Evolutionary conservation across 2,888 invertebrate genomes (phyloP), one percentile per base, ranked within the genome.

Genomic region (Hybos culiciformis): DNA sequence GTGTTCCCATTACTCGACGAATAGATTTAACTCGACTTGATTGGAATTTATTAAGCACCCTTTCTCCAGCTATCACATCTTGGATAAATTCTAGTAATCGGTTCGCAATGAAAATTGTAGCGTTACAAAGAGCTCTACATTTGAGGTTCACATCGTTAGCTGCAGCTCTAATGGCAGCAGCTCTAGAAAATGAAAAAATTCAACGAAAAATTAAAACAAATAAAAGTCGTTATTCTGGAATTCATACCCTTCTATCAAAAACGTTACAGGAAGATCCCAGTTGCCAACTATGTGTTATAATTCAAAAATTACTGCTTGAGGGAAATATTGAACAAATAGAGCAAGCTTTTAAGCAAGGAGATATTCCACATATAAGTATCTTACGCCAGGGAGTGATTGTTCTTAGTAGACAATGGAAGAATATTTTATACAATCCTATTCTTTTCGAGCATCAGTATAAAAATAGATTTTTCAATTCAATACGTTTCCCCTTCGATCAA

Each of bases 51-150:
- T 67, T 96, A 41, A 93, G 92, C 60, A 94, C 94, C 3, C 92
- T 92, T 6, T 91, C 93, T 0, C 94, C 96, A 0, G 91, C 93
- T 0, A 94, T 96, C 54, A 92, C 92, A 59, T 93, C 94, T 2
- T 96, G 96, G 96, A 83, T 96, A 81, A 93, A 92, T 71, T 93
- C 94, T 0, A 82, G 85, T 62, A 92, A 93, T 69, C 74, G 91
- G 15, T 75, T 94, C 46, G 85, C 91, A 38, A 84, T 86, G 47
- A 76, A 86, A 51, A 80, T 85, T 38, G 83, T 87, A 24, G 78
- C 83, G 43, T 73, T 92, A 70, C 76, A 86, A 53, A 74, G 85
- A 32, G 81, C 82, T 3, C 74, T 85, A 67, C 85, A 86, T 48
- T 72, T 83, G 37, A 70, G 88, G 42, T 78, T 83, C 21, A 84